Evolutionary conservation across 2,797 vertebrate species (phyloP).

Genomic region (Mionectes olivaceus): DNA sequence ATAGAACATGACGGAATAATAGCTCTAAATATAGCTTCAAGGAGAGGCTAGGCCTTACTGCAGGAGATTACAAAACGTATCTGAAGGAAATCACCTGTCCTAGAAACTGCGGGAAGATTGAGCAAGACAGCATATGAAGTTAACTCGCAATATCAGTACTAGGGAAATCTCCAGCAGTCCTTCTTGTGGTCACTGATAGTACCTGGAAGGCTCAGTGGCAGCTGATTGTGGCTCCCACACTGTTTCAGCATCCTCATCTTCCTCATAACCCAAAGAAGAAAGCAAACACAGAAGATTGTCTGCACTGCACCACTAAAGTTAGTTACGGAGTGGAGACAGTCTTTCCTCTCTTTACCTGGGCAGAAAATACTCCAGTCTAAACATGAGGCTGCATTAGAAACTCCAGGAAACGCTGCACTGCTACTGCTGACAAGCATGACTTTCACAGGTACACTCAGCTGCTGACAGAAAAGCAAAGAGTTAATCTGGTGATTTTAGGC

Average conservation of each 20-base stretch:
- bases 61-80: not conserved
- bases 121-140: not conserved
- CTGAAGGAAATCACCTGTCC: not conserved
- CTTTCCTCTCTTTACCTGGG: not conserved
- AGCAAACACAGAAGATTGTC: not conserved
- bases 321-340: not conserved
- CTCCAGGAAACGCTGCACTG: not conserved
- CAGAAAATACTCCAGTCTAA: not conserved
- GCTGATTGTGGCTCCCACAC: not conserved
- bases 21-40: not conserved
- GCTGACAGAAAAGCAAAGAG: not conserved
- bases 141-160: not conserved
- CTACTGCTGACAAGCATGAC: not conserved
- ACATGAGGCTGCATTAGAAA: not conserved
- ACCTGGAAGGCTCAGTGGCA: not conserved
- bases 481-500: not conserved
- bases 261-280: not conserved
- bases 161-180: not conserved
- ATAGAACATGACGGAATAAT: not conserved
- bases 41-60: not conserved
- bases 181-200: not conserved
- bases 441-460: not conserved
- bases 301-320: not conserved
- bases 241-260: not conserved
- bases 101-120: not conserved